Base-by-base conservation (phyloP, 2,113 vertebrate genomes). In the Hypanus sabinus region DNA sequence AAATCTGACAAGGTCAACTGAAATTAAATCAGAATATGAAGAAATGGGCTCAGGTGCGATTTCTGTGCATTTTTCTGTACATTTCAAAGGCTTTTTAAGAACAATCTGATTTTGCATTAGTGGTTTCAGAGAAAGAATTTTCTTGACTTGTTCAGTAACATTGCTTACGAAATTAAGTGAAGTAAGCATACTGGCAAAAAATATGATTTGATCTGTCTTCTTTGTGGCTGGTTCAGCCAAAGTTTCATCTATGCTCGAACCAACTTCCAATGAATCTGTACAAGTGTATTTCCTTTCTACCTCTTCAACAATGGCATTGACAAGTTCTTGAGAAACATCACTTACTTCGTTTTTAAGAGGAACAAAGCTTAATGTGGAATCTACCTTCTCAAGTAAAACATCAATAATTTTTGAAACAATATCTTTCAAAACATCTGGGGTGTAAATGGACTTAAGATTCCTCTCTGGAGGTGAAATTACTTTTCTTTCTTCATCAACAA, bases 291-390 rank as follows among this genome's bases (percentile, higher is more conserved):
- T 88, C 57, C 38, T 93, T 93, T 73, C 90, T 36, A 93, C 68
- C 70, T 93, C 91, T 55, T 24, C 91, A 93, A 93, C 33, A 55
- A 93, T 70, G 27, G 68, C 91, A 93, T 27, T 73, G 5, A 93
- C 91, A 73, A 93, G 68, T 73, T 93, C 91, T 93, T 93, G 91
- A 27, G 91, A 93, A 93, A 93, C 38, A 93, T 93, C 24, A 30
- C 24, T 71, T 70, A 93, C 36, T 75, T 93, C 91, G 46, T 22
- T 55, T 73, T 93, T 24, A 71, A 93, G 70, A 27, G 91, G 38
- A 27, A 73, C 71, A 33, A 46, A 93, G 27, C 91, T 71, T 55
- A 93, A 93, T 27, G 91, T 38, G 36, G 36, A 73, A 73, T 46
- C 38, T 5, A 93, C 27, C 91, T 55, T 73, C 10, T 93, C 3